Evolutionary conservation across 2,797 vertebrate genomes (phyloP), one percentile per base, ranked within the genome.

Genomic region (Coregonus sp.): DNA sequence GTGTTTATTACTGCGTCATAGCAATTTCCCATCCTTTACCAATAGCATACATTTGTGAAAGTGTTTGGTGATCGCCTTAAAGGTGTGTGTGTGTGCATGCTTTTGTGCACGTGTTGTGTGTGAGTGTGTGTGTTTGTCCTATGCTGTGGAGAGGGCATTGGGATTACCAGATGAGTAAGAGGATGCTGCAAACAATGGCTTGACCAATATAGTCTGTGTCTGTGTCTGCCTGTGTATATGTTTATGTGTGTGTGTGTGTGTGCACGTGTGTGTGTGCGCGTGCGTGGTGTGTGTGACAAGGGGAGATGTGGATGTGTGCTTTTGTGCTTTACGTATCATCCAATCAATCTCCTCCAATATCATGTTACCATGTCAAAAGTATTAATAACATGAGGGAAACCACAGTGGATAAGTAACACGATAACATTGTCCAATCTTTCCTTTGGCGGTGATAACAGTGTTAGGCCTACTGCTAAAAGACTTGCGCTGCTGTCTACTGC

Each of bases 371-470:
- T 80, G 86, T 86, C 76, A 74, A 80, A 70, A 81, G 65, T 35
- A 67, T 50, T 63, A 63, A 12, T 63, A 63, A 79, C 80, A 80
- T 79, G 72, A 89, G 80, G 84, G 75, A 87, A 86, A 78, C 51
- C 18, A 67, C 56, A 35, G 65, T 0, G 61, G 68, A 84, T 85
- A 81, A 85, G 83, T 72, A 86, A 78, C 84, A 66, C 79, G 89
- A 93, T 93, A 92, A 91, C 89, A 92, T 92, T 92, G 90, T 93
- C 79, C 54, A 18, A 74, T 61, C 78, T 87, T 89, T 89, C 83
- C 85, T 86, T 68, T 33, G 12, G 69, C 16, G 1, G 78, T 81
- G 88, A 90, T 91, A 90, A 84, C 69, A 51, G 47, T 47, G 6
- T 66, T 18, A 40, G 40, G 40, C 40, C 2, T 47, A 47, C 70